Evolutionary conservation across 1,140 invertebrate genomes (phyloP).

Genomic region (Danaus melanippus): DNA sequence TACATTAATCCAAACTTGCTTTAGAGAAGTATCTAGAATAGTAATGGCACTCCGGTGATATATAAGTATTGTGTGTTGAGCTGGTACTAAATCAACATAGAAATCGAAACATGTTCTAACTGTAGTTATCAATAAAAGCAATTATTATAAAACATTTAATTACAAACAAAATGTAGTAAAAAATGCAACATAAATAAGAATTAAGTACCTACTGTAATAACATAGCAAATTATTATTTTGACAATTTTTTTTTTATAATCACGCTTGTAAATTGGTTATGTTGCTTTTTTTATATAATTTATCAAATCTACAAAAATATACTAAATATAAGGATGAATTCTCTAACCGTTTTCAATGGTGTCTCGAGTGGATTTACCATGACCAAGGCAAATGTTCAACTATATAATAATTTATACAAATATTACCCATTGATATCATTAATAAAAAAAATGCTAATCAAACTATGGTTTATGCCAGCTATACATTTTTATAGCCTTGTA

Average conservation of each 20-base stretch:
- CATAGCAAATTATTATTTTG: conserved; percentile 25
- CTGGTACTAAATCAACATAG: conserved; percentile 9
- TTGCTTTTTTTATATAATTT: conserved; percentile 4
- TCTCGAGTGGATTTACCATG: too few relatives aligned
- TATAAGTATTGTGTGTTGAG: conserved; percentile 15
- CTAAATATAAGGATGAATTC: conserved; percentile 5
- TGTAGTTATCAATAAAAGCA: conserved; percentile 9
- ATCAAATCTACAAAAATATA: conserved; percentile 8
- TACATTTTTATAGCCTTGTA: conserved; percentile 8
- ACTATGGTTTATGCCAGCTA: background rate
- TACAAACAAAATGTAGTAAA: conserved; percentile 15
- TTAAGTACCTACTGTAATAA: conserved; percentile 44
- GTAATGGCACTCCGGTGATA: conserved; percentile 32
- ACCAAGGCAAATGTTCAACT: too few relatives aligned
- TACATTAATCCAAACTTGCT: conserved; percentile 40
- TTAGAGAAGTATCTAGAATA: conserved; percentile 21
- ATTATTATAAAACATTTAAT: conserved; percentile 20
- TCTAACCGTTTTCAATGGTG: too few relatives aligned
- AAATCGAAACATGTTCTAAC: background rate
- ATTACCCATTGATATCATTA: too few relatives aligned
- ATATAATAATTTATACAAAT: too few relatives aligned
- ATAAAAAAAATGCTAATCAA: too few relatives aligned
- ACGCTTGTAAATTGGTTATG: conserved; percentile 2
- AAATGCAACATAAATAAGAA: conserved; percentile 15
- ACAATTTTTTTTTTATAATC: conserved; percentile 10